Evolutionary conservation across 2,797 vertebrate species (phyloP).

Genomic region (Tolypeutes matacus): DNA sequence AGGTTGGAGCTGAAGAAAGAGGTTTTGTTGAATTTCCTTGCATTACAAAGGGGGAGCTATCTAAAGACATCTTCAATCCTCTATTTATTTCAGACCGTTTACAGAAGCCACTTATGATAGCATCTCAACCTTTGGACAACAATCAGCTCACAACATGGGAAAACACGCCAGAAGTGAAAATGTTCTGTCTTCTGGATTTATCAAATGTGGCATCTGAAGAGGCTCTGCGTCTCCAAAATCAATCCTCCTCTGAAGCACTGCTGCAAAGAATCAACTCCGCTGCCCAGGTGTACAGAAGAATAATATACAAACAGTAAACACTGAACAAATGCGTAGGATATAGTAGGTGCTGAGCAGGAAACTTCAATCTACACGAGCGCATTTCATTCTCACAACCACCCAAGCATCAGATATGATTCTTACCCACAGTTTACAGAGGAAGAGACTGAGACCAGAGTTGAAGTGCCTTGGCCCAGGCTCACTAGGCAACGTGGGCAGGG

Average conservation of each 20-base stretch:
- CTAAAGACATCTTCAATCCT: not conserved
- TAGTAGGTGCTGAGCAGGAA: not conserved
- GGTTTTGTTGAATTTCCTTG: not conserved
- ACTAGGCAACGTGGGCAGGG: not conserved
- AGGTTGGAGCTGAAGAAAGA: not conserved
- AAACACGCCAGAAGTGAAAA: not conserved
- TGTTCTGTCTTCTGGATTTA: not conserved
- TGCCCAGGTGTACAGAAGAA: not conserved
- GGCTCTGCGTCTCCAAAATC: not conserved
- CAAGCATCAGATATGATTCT: not conserved
- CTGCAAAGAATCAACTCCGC: not conserved
- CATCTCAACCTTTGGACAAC: slow-evolving; percentile 2
- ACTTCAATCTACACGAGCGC: not conserved
- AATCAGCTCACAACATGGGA: not conserved
- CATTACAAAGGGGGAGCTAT: not conserved
- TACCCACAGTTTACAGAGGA: not conserved
- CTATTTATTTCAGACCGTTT: not conserved
- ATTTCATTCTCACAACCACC: not conserved
- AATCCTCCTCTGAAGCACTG: not conserved
- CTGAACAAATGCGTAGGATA: not conserved
- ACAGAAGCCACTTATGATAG: not conserved
- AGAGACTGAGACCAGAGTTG: not conserved
- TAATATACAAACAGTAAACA: not conserved
- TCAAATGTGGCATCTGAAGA: not conserved
- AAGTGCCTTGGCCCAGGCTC: not conserved